Percentiles rank a stretch among this genome's conserved stretches.
phyloP scores from a whole-genome alignment of 1,140 invertebrate species.

The Magallana angulata region DNA sequence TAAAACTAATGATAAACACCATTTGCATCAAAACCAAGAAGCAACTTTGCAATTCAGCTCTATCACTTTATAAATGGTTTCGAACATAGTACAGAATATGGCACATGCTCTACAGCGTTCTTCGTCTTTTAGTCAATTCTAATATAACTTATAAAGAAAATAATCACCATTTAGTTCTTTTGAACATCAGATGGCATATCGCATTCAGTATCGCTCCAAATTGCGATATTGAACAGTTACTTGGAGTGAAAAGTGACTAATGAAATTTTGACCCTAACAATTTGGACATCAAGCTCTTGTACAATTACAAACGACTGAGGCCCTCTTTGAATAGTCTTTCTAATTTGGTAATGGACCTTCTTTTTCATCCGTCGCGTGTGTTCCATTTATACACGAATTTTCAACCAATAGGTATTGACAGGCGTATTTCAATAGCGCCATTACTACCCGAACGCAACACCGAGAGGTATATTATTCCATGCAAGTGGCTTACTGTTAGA shows the following conservation, averaged over 20 bases:
- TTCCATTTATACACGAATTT: constrained; percentile 21
- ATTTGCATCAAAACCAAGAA: too few relatives aligned
- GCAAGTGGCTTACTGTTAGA: constrained; percentile 13
- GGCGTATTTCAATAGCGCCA: constrained; percentile 14
- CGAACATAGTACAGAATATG: too few relatives aligned
- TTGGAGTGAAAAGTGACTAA: constrained; percentile 22
- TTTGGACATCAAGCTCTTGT: constrained; percentile 35
- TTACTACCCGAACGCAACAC: constrained; percentile 30
- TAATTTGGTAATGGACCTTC: constrained; percentile 33
- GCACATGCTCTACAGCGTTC: too few relatives aligned
- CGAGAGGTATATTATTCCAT: background rate
- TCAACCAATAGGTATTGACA: constrained; percentile 24
- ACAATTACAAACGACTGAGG: constrained; percentile 28
- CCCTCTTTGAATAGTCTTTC: constrained; percentile 22
- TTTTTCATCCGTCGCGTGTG: constrained; percentile 6
- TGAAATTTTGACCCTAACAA: constrained; percentile 31
- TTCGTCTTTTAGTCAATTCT: too few relatives aligned
- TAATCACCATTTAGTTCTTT: background rate
- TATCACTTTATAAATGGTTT: too few relatives aligned
- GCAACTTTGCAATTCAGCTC: too few relatives aligned
- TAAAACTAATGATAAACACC: too few relatives aligned
- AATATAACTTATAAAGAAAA: too few relatives aligned
- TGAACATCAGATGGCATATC: background rate
- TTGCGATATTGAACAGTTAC: constrained; percentile 6
- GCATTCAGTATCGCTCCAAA: background rate